These are phyloP conservation scores for Macrosteles quadrilineatus DNA, from an alignment of 1,140 invertebrate genomes.

Conservation along the genomic window DNA sequence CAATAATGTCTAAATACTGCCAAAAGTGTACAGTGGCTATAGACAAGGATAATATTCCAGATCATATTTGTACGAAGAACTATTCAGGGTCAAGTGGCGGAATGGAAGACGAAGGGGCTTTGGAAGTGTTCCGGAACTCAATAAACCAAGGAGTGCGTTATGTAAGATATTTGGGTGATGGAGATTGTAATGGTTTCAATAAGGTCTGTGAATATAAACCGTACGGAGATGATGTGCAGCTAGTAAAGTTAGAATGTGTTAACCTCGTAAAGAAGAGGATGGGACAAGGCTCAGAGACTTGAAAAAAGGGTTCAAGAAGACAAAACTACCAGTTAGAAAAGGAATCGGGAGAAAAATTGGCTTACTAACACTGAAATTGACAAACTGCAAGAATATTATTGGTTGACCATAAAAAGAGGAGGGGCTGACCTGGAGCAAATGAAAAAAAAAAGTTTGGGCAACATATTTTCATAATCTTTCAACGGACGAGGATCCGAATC, in stretches of 20 bases:
- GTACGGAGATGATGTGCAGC: not conserved
- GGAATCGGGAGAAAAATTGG: not conserved
- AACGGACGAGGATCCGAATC: not conserved
- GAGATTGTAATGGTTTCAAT: not conserved
- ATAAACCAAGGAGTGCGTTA: not conserved
- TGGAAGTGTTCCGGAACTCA: not conserved
- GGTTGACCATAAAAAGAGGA: not conserved
- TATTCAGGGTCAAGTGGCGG: no score
- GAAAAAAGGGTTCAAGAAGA: not conserved
- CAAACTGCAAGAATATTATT: not conserved
- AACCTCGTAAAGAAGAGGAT: not conserved
- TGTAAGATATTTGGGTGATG: not conserved
- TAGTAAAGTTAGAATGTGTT: not conserved
- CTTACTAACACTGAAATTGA: not conserved
- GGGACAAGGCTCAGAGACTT: not conserved
- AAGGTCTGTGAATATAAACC: not conserved
- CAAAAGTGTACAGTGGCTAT: conserved; percentile 1
- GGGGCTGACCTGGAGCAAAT: not conserved
- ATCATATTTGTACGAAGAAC: no score
- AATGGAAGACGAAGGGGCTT: no score
- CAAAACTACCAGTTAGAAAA: not conserved
- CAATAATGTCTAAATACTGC: conserved; percentile 1
- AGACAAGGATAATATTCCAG: no score
- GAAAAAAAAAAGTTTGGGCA: not conserved
- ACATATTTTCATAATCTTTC: not conserved